These are phyloP conservation scores for Arctia plantaginis DNA, from an alignment of 2,888 invertebrate species.

Conservation along the genomic window DNA sequence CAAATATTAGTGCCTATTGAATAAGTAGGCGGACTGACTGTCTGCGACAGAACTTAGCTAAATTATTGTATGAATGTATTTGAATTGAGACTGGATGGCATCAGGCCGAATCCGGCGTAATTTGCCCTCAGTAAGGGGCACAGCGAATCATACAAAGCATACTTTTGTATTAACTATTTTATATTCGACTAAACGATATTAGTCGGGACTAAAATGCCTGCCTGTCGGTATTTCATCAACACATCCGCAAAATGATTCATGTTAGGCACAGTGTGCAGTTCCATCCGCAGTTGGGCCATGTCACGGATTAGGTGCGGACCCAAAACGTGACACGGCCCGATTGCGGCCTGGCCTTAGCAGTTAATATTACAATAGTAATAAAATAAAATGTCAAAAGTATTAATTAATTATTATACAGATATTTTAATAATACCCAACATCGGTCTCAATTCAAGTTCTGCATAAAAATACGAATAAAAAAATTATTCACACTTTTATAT, in stretches of 20 bases:
- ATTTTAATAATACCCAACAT: background rate
- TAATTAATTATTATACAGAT: background rate
- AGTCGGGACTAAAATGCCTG: background rate
- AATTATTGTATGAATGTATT: conserved; percentile 31
- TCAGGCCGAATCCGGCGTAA: background rate
- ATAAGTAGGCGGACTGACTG: conserved; percentile 50
- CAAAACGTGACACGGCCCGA: background rate
- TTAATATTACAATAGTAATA: background rate
- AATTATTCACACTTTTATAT: conserved; percentile 62
- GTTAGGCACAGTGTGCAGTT: background rate
- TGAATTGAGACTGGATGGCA: conserved; percentile 24
- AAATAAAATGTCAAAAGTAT: background rate
- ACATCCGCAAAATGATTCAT: background rate
- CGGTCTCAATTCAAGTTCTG: conserved; percentile 16
- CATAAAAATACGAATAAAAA: conserved; percentile 16
- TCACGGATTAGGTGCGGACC: background rate
- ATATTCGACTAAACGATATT: background rate
- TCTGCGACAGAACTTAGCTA: conserved; percentile 44
- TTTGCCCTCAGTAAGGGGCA: background rate
- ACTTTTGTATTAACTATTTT: background rate
- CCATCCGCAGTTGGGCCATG: background rate
- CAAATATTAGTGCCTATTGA: conserved; percentile 53
- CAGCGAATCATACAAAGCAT: background rate
- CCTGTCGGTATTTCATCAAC: background rate
- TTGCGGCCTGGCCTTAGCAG: background rate